Evolutionary conservation across 2,888 invertebrate genomes (phyloP).

Genomic region (Odontocolon sp.): DNA sequence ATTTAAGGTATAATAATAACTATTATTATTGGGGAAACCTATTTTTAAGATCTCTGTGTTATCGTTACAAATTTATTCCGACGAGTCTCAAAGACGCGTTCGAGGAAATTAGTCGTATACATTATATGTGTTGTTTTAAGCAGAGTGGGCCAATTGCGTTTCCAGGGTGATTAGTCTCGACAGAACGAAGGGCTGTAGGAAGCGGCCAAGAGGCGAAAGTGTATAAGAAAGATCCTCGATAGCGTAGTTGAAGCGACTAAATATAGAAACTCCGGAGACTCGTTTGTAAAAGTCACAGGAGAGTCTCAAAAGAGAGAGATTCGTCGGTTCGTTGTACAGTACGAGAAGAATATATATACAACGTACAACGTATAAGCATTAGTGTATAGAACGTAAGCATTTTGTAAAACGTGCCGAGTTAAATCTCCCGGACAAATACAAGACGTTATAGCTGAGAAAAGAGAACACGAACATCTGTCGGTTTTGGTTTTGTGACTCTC

Average conservation of each 20-base stretch:
- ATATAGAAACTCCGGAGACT: conserved; percentile 27
- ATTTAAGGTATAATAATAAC: not conserved
- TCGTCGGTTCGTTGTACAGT: not conserved
- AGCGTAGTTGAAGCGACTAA: conserved; percentile 7
- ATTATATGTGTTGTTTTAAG: conserved; percentile 43
- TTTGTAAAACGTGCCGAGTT: conserved; percentile 46
- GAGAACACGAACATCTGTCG: conserved; percentile 54
- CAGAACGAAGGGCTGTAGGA: conserved; percentile 19
- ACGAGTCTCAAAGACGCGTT: not conserved
- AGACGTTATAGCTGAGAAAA: not conserved
- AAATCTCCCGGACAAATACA: conserved; percentile 2
- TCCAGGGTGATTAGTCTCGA: conserved; percentile 44
- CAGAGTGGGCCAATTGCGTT: conserved; percentile 34
- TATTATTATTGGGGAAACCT: conserved; percentile 12
- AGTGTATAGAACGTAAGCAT: conserved; percentile 13
- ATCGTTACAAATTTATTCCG: conserved; percentile 19
- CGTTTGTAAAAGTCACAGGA: conserved; percentile 32
- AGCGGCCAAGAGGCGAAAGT: not conserved
- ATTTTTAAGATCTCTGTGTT: conserved; percentile 22
- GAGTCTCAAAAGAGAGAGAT: not conserved
- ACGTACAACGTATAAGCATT: conserved; percentile 5
- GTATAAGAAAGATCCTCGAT: not conserved
- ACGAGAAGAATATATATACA: not conserved
- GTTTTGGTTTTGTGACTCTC: conserved; percentile 26
- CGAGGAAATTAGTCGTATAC: not conserved